Base-by-base conservation (phyloP, 2,888 invertebrate genomes). In the Eristalis pertinax region DNA sequence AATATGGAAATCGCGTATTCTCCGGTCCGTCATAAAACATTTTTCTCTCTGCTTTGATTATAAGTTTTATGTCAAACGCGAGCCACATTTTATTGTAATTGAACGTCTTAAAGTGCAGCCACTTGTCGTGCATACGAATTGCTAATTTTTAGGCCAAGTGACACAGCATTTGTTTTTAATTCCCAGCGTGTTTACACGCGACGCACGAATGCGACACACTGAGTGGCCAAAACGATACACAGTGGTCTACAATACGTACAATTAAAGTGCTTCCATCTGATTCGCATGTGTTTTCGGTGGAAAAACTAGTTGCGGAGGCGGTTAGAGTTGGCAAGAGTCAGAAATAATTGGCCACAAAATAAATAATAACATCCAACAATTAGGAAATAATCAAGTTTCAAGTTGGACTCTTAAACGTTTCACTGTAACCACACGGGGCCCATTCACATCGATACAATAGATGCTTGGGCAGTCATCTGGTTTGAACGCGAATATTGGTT, bases 101-200 rank as follows among this genome's bases (percentile, higher is more conserved):
- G 60, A 60, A 32, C 41, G 43, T 22, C 22, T n/a, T 35, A 11
- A 65, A 68, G 73, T 60, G 26, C 60, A 60, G 38, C 22, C 65
- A 80, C 80, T 64, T 80, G 80, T 41, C 32, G 62, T 32, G 84
- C 80, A 72, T 80, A 80, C 50, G 63, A 75, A 80, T 84, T 41
- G 58, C 64, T n/a, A 11, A 22, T 7, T 84, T 69, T 75, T 76
- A 80, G 80, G 84, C 84, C 80, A 84, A 67, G 19, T 72, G 65
- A 72, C 56, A 63, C 29, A 43, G 22, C 10, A 38, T 4, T 38
- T 70, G 22, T 35, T 38, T 29, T 65, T 22, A 35, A 38, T 11
- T 19, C 19, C 19, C 11, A 22, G 22, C 13, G 22, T 22, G 13
- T 19, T 11, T 35, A 65, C n/a, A 38, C 32, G 19, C 22, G 64